These are phyloP conservation scores for Chrysodeixis includens DNA, from an alignment of 2,888 invertebrate species.

Conservation along the genomic window DNA sequence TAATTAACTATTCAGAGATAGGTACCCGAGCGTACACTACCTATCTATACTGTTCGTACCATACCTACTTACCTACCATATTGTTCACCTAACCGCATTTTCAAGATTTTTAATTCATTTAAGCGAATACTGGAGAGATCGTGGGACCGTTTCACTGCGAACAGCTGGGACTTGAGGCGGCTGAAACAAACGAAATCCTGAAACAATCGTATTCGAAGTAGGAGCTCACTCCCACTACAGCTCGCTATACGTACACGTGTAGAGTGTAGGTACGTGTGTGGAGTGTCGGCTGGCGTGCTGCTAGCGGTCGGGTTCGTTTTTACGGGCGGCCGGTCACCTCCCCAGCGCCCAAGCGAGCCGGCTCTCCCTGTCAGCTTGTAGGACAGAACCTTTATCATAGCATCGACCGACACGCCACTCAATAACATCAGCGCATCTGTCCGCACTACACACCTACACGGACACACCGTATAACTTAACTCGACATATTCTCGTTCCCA, in stretches of 20 bases:
- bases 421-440: slow-evolving; percentile 42
- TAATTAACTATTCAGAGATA: slow-evolving; percentile 69
- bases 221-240: slow-evolving; percentile 39
- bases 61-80: slow-evolving; percentile 14
- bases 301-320: slow-evolving; percentile 56
- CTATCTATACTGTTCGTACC: neutral
- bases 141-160: slow-evolving; percentile 36
- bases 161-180: slow-evolving; percentile 34
- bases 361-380: slow-evolving; percentile 56
- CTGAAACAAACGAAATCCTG: slow-evolving; percentile 39
- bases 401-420: slow-evolving; percentile 53
- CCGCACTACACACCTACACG: neutral
- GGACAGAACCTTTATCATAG: slow-evolving; percentile 58
- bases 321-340: slow-evolving; percentile 60
- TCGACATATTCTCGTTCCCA: neutral
- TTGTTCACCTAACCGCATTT: slow-evolving; percentile 25
- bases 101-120: slow-evolving; percentile 32
- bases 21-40: slow-evolving; percentile 45
- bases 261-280: slow-evolving; percentile 22
- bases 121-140: slow-evolving; percentile 33
- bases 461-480: slow-evolving; percentile 15
- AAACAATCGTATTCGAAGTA: slow-evolving; percentile 22
- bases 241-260: slow-evolving; percentile 9
- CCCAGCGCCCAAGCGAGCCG: slow-evolving; percentile 25
- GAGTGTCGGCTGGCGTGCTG: slow-evolving; percentile 44